Percentiles rank a stretch among this genome's conserved stretches.
These are phyloP conservation scores for Stictocephala bisonia DNA, from an alignment of 2,888 invertebrate species.

Conservation along the genomic window DNA sequence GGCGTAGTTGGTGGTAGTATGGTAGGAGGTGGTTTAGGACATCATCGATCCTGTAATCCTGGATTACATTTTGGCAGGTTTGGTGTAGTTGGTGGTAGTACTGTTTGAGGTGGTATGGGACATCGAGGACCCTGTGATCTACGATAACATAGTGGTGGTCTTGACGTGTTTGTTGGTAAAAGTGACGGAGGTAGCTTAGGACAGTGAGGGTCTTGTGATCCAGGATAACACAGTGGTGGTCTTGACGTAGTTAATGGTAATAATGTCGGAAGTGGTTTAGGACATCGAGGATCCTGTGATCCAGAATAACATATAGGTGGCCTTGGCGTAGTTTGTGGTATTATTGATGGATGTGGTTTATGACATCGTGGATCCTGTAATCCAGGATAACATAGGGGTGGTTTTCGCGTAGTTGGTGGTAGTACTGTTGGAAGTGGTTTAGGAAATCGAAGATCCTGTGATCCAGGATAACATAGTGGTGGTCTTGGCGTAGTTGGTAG, in stretches of 20 bases:
- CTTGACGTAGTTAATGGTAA: too few relatives aligned
- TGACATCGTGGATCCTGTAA: too few relatives aligned
- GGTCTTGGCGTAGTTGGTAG: too few relatives aligned
- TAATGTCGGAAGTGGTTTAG: conserved; percentile 56
- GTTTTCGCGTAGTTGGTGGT: too few relatives aligned
- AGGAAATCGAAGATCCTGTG: conserved; percentile 55
- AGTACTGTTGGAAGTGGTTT: conserved; percentile 32
- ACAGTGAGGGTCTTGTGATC: conserved; percentile 63
- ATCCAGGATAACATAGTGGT: too few relatives aligned
- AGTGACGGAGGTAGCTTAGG: conserved; percentile 62
- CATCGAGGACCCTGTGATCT: conserved; percentile 55
- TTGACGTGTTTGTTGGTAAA: conserved; percentile 57
- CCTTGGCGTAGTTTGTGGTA: too few relatives aligned
- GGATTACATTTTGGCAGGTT: conserved; percentile 54
- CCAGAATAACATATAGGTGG: conserved; percentile 61
- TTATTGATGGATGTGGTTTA: too few relatives aligned
- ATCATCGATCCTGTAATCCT: conserved; percentile 58
- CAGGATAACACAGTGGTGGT: conserved; percentile 64
- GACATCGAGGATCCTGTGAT: conserved; percentile 62
- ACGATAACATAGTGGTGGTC: conserved; percentile 55
- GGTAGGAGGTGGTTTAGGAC: conserved; percentile 61
- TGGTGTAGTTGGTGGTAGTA: conserved; percentile 47
- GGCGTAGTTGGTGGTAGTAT: conserved; percentile 52
- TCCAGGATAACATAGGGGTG: too few relatives aligned
- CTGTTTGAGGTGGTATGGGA: conserved; percentile 48